Conservation (phyloP, 2,113 vertebrate species). For the Loxodonta africana region DNA sequence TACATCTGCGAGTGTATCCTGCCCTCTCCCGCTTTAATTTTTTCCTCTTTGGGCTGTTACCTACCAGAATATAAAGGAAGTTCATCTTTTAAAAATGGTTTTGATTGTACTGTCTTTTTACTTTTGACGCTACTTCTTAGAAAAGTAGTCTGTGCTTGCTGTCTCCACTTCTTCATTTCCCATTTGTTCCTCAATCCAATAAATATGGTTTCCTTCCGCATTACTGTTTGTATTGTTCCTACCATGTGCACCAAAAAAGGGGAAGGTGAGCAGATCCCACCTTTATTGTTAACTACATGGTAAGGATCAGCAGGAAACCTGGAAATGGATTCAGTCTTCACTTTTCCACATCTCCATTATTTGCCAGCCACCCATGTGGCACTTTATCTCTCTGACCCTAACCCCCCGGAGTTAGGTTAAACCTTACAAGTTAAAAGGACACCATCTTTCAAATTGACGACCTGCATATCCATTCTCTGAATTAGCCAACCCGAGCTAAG, state of each 20-base stretch:
- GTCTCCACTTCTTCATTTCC: neutral
- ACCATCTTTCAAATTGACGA: too few species aligned
- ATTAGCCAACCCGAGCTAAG: too few species aligned
- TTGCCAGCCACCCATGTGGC: too few species aligned
- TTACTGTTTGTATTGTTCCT: neutral
- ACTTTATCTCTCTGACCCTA: too few species aligned
- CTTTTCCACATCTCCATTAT: too few species aligned
- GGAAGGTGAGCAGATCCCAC: neutral
- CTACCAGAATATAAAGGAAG: slow-evolving; percentile 9
- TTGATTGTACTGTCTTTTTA: neutral
- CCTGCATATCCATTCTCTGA: too few species aligned
- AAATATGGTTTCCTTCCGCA: neutral
- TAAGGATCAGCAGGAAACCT: too few species aligned
- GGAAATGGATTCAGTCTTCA: too few species aligned
- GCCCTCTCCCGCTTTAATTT: neutral
- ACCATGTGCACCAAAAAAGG: neutral
- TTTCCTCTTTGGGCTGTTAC: neutral
- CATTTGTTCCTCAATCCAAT: neutral
- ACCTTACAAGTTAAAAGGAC: too few species aligned
- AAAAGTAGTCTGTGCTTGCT: neutral
- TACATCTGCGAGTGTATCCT: neutral
- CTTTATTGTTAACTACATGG: neutral
- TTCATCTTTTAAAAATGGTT: neutral
- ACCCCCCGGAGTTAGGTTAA: too few species aligned
- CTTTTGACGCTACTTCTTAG: neutral